Conservation (phyloP, 2,888 invertebrate genomes). For the Chydorus sphaericus region DNA sequence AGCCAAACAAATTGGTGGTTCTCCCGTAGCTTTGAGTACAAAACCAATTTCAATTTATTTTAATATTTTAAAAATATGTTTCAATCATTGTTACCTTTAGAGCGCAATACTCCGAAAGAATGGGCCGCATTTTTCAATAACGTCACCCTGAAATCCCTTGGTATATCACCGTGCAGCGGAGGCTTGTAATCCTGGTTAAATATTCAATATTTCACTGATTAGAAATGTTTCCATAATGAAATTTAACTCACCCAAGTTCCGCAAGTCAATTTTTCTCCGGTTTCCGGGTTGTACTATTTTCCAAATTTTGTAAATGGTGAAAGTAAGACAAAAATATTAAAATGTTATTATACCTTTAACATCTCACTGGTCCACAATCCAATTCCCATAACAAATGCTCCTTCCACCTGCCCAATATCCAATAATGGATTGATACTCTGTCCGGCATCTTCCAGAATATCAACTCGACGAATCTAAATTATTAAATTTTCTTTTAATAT, state of each 20-base stretch:
- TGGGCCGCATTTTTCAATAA: slow-evolving; percentile 21
- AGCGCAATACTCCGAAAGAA: slow-evolving; percentile 23
- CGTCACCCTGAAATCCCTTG: slow-evolving; percentile 22
- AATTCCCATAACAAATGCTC: slow-evolving; percentile 31
- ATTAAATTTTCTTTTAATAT: no score
- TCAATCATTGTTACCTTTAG: slow-evolving; percentile 18
- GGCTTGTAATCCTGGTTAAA: slow-evolving; percentile 24
- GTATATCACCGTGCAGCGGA: slow-evolving; percentile 23
- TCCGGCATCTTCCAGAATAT: slow-evolving; percentile 23
- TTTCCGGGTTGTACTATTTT: not conserved
- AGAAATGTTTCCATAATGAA: slow-evolving; percentile 9
- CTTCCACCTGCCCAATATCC: slow-evolving; percentile 32
- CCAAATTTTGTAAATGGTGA: not conserved
- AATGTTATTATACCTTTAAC: not conserved
- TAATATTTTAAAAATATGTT: not conserved
- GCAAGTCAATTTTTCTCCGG: slow-evolving; percentile 21
- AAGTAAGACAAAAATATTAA: no score
- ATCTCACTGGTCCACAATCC: slow-evolving; percentile 25
- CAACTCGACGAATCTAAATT: slow-evolving; percentile 21
- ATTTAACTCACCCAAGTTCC: slow-evolving; percentile 27
- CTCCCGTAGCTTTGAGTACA: slow-evolving; percentile 17
- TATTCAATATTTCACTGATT: not conserved
- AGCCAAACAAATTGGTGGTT: slow-evolving; percentile 18
- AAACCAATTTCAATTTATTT: no score
- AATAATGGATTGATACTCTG: slow-evolving; percentile 23